Evolutionary conservation across 1,140 invertebrate species (phyloP).

Genomic region (Drosophila ficusphila): DNA sequence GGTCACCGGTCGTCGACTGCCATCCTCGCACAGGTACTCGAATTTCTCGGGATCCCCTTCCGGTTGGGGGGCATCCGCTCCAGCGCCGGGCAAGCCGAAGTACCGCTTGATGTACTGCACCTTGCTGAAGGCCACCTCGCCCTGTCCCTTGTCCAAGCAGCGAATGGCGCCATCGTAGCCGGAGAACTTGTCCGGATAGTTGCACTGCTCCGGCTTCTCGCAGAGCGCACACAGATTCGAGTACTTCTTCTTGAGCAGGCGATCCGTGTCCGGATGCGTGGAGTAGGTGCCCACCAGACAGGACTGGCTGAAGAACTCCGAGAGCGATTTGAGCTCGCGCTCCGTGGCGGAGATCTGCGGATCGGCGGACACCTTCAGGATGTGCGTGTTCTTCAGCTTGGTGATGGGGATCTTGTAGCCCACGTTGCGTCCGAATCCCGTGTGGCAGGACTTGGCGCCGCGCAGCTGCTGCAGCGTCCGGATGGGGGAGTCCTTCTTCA

Average conservation of each 20-base stretch:
- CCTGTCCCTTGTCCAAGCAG: slow-evolving; percentile 91
- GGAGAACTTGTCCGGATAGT: slow-evolving; percentile 92
- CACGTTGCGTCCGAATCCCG: slow-evolving; percentile 91
- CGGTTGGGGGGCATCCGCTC: slow-evolving; percentile 17
- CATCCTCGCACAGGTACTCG: slow-evolving; percentile 93
- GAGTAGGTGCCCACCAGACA: slow-evolving; percentile 93
- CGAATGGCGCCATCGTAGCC: slow-evolving; percentile 93
- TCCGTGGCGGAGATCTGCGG: slow-evolving; percentile 89
- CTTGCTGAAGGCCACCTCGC: slow-evolving; percentile 93
- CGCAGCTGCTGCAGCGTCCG: slow-evolving; percentile 87
- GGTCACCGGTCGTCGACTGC: slow-evolving; percentile 88
- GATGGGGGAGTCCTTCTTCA: slow-evolving; percentile 89
- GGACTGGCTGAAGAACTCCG: slow-evolving; percentile 89
- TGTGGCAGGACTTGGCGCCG: slow-evolving; percentile 91
- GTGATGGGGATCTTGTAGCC: slow-evolving; percentile 91
- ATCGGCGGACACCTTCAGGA: slow-evolving; percentile 88
- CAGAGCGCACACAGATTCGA: slow-evolving; percentile 90
- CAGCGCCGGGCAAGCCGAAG: slow-evolving; percentile 86
- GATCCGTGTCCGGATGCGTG: slow-evolving; percentile 88
- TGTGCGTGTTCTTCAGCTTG: slow-evolving; percentile 88
- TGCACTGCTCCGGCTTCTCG: slow-evolving; percentile 89
- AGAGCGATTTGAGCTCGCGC: slow-evolving; percentile 90
- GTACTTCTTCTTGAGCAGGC: slow-evolving; percentile 89
- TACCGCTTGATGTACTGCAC: slow-evolving; percentile 91
- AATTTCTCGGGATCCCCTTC: slow-evolving; percentile 86